phyloP scores from a whole-genome alignment of 2,113 vertebrate genomes.

The Urocynchramus pylzowi region DNA sequence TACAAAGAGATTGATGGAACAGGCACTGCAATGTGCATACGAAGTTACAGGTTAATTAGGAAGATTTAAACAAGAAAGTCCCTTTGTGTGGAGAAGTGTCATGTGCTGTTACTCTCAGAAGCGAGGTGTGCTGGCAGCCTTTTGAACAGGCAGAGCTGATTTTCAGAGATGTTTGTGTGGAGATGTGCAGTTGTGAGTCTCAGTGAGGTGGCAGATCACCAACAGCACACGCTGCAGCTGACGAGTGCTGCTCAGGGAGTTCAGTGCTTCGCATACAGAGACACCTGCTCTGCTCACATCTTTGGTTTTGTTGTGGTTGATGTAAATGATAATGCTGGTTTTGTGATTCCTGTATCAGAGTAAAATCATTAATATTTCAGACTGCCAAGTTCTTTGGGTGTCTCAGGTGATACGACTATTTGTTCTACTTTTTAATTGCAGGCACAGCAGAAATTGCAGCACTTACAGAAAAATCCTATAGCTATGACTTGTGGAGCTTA shows the following conservation, averaged over 20 bases:
- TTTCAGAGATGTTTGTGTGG: neutral
- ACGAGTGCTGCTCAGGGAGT: neutral
- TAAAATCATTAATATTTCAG: neutral
- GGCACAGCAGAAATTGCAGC: neutral
- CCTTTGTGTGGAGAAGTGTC: conserved; percentile 35
- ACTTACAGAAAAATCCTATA: neutral
- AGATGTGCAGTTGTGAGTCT: neutral
- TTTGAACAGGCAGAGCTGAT: neutral
- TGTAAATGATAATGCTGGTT: neutral
- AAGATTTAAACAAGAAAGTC: conserved; percentile 64
- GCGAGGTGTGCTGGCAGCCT: conserved; percentile 24
- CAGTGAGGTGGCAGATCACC: neutral
- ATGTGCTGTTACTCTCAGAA: neutral
- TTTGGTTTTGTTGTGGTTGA: neutral
- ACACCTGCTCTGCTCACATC: neutral
- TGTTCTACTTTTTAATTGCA: neutral
- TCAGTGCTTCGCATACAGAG: neutral
- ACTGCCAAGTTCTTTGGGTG: neutral
- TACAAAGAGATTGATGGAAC: conserved; percentile 63
- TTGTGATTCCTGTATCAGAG: neutral
- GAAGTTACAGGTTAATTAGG: conserved; percentile 66
- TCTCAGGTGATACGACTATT: neutral
- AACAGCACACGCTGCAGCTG: neutral
- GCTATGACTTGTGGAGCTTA: neutral
- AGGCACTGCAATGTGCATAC: conserved; percentile 52